phyloP scores from a whole-genome alignment of 2,113 vertebrate genomes.

The Colius striatus region DNA sequence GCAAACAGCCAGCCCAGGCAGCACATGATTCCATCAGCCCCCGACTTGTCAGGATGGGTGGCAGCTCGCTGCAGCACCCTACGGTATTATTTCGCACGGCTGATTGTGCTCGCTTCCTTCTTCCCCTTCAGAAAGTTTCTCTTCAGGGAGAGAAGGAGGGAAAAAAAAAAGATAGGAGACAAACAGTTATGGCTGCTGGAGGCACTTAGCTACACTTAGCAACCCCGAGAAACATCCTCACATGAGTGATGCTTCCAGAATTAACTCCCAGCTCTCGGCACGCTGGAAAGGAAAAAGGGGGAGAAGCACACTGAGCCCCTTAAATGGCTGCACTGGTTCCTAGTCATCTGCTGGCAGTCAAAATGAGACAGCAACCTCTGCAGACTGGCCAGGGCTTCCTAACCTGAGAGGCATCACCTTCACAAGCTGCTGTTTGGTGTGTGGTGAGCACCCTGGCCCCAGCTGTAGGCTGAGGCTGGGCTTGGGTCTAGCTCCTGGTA shows the following conservation, averaged over 20 bases:
- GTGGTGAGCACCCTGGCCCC: not conserved
- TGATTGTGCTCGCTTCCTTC: not conserved
- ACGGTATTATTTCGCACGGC: not conserved
- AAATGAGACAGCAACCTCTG: not conserved
- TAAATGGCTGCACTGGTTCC: not conserved
- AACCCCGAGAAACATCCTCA: slow-evolving; percentile 41
- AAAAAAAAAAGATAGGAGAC: not conserved
- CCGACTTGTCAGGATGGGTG: not conserved
- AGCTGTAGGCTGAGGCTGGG: not conserved
- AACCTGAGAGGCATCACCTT: not conserved
- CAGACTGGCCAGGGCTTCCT: not conserved
- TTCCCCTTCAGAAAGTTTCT: slow-evolving; percentile 45
- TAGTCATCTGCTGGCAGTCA: fast-evolving
- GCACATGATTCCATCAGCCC: not conserved
- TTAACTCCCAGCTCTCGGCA: slow-evolving; percentile 33
- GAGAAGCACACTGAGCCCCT: not conserved
- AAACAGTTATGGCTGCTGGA: slow-evolving; percentile 39
- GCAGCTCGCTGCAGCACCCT: slow-evolving; percentile 3
- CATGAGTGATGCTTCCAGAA: slow-evolving; percentile 43
- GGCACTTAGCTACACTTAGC: slow-evolving; percentile 70
- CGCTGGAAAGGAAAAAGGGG: not conserved
- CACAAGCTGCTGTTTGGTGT: not conserved
- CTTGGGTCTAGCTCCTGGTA: not conserved
- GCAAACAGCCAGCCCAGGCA: not conserved
- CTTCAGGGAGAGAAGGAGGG: not conserved